A percentile compares a stretch with the other conserved stretches of the same genome.
Conservation (phyloP, 2,888 invertebrate species). For the Lepidochrysops patricia region DNA sequence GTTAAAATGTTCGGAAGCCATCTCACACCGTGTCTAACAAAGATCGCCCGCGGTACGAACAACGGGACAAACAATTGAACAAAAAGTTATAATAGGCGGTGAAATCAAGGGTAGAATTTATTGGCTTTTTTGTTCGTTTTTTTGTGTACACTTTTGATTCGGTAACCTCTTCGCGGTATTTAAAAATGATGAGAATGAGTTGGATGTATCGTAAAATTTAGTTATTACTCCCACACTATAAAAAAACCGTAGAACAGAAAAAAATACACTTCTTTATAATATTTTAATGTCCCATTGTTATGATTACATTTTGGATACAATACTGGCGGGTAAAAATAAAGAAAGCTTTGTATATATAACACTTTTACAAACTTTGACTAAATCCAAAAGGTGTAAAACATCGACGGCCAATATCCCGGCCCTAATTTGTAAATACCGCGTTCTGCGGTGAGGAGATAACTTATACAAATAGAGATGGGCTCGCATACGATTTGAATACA, state of each 20-base stretch:
- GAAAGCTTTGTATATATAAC: no score
- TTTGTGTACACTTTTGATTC: slow-evolving; percentile 4
- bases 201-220: background rate
- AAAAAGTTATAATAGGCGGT: slow-evolving; percentile 7
- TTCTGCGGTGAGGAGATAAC: slow-evolving; percentile 40
- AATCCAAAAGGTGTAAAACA: background rate
- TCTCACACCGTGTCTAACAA: slow-evolving; percentile 9
- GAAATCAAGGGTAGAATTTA: slow-evolving; percentile 7
- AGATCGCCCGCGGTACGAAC: slow-evolving; percentile 6
- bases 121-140: background rate
- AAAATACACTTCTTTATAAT: no score
- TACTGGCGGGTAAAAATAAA: no score
- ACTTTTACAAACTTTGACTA: no score
- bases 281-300: no score
- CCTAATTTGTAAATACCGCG: slow-evolving; percentile 17
- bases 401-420: slow-evolving; percentile 12
- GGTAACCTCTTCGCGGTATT: background rate
- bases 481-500: slow-evolving; percentile 42
- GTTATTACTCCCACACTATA: background rate
- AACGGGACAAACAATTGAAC: slow-evolving; percentile 1
- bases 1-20: slow-evolving; percentile 11
- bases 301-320: no score
- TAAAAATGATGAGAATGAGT: background rate
- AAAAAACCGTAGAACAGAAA: no score
- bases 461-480: slow-evolving; percentile 46